Evolutionary conservation across 2,113 vertebrate genomes (phyloP).

Genomic region (Hippocampus barbouri): DNA sequence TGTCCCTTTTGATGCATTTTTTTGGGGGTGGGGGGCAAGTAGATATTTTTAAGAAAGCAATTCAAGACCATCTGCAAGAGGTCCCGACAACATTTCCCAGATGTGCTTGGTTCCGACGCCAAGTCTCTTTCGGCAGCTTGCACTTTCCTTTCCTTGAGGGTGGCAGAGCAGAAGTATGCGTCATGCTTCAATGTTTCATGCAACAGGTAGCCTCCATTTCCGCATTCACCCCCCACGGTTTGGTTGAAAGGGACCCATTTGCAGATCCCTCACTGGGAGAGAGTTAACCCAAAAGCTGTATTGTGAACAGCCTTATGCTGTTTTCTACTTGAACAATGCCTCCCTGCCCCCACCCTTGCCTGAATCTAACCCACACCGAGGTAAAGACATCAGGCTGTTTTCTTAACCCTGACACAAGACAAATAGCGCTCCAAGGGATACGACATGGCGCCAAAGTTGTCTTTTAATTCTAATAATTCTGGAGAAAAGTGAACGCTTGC

Average conservation of each 20-base stretch:
- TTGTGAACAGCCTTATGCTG: constrained; percentile 39
- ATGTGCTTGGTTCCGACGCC: constrained; percentile 66
- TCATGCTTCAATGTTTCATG: constrained; percentile 71
- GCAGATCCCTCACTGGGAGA: constrained; percentile 36
- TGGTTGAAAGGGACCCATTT: constrained; percentile 26
- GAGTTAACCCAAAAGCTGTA: constrained; percentile 34
- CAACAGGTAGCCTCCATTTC: constrained; percentile 70
- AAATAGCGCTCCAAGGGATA: constrained; percentile 56
- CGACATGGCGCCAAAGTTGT: constrained; percentile 55
- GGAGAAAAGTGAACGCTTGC: constrained; percentile 25
- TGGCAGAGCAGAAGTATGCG: constrained; percentile 56
- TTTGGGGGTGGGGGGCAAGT: not conserved
- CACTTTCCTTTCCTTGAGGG: constrained; percentile 59
- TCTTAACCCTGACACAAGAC: constrained; percentile 62
- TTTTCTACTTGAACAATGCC: constrained; percentile 63
- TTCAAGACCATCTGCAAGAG: constrained; percentile 61
- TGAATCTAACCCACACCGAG: constrained; percentile 43
- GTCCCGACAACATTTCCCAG: constrained; percentile 66
- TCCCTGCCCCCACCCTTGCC: constrained; percentile 30
- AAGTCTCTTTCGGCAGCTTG: constrained; percentile 62
- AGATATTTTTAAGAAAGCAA: constrained; percentile 41
- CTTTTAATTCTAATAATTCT: constrained; percentile 57
- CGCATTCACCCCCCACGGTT: constrained; percentile 37
- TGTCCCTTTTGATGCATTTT: constrained; percentile 35
- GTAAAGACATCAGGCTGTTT: constrained; percentile 56